Evolutionary conservation across 2,113 vertebrate species (phyloP).

Genomic region (Athene noctua): DNA sequence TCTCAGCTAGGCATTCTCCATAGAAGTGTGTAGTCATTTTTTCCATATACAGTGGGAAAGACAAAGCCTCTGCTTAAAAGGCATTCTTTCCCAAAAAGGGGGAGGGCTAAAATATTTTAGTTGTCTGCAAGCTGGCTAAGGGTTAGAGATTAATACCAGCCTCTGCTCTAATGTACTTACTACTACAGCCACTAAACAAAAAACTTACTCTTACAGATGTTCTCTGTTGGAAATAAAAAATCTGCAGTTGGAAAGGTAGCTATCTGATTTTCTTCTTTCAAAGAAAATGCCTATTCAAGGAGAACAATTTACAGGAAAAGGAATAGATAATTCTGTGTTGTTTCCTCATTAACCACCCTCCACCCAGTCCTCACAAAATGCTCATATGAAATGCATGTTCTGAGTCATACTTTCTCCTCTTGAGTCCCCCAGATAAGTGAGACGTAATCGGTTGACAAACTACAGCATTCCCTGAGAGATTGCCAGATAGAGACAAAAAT

Average conservation of each 20-base stretch:
- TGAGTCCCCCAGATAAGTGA: background rate
- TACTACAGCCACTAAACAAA: background rate
- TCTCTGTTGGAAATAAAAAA: background rate
- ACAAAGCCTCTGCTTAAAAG: conserved; percentile 79
- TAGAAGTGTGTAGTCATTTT: conserved; percentile 74
- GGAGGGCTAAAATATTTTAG: background rate
- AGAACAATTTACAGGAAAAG: background rate
- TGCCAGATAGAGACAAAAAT: background rate
- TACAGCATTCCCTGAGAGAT: background rate
- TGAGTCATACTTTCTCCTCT: background rate
- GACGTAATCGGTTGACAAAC: background rate
- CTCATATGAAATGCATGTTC: background rate
- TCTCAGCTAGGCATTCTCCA: conserved; percentile 70
- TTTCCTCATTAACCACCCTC: conserved; percentile 6
- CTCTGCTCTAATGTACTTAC: background rate
- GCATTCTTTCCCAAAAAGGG: conserved; percentile 48
- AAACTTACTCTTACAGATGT: background rate
- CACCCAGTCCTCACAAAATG: background rate
- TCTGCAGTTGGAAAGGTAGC: background rate
- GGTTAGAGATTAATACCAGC: background rate
- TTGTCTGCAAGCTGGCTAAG: background rate
- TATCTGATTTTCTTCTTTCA: background rate
- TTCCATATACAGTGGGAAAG: conserved; percentile 81
- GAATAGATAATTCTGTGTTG: background rate
- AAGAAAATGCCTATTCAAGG: background rate